Evolutionary conservation across 2,797 vertebrate genomes (phyloP).

Genomic region (Ispidina picta): DNA sequence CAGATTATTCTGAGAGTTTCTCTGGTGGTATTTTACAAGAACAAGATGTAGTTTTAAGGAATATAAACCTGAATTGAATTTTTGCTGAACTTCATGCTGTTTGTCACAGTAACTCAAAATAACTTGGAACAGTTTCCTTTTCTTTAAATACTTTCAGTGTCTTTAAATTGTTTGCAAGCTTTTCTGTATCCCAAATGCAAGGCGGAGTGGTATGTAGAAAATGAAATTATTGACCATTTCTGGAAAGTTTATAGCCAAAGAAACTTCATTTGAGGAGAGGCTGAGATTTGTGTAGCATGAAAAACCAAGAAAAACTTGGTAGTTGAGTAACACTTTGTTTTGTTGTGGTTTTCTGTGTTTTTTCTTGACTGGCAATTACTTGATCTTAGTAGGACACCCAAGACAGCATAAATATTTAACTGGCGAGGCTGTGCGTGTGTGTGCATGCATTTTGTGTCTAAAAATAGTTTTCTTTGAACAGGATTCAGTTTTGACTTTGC

Average conservation of each 20-base stretch:
- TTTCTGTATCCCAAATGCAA: background rate
- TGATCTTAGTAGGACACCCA: conserved; percentile 15
- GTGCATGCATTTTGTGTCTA: conserved; percentile 27
- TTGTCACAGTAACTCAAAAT: background rate
- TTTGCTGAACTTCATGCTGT: background rate
- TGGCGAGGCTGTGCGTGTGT: background rate
- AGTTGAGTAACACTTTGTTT: background rate
- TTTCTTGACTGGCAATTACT: background rate
- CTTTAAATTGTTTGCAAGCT: background rate
- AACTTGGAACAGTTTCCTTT: background rate
- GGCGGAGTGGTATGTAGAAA: background rate
- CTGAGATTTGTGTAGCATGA: background rate
- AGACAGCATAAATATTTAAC: conserved; percentile 28
- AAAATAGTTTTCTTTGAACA: conserved; percentile 51
- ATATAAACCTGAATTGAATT: background rate
- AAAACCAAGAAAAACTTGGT: background rate
- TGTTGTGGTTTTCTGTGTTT: background rate
- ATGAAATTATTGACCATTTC: background rate
- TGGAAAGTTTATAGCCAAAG: background rate
- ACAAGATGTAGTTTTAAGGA: background rate
- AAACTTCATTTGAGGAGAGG: background rate
- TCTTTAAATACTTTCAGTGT: background rate
- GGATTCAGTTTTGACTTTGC: conserved; percentile 1
- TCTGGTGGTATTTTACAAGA: background rate
- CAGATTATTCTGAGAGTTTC: background rate